Percentiles rank a stretch among this genome's conserved stretches.
phyloP scores from a whole-genome alignment of 2,888 invertebrate genomes.

The Ichneumoninae sp. region DNA sequence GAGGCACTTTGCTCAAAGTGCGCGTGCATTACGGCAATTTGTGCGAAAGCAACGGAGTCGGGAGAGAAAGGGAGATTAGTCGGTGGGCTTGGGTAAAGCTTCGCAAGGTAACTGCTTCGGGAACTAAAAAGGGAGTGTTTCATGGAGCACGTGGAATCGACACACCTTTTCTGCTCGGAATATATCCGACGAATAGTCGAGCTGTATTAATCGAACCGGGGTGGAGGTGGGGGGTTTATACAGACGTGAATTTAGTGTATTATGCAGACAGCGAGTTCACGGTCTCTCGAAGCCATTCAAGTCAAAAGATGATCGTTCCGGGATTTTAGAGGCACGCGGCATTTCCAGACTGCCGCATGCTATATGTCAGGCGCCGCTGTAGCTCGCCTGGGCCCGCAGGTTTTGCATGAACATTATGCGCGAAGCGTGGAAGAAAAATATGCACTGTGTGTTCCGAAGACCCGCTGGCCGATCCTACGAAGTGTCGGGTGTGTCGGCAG shows the following conservation, averaged over 20 bases:
- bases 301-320: conserved; percentile 55
- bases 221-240: conserved; percentile 15
- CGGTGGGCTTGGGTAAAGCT: conserved; percentile 43
- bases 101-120: conserved; percentile 4
- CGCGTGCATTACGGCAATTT: conserved; percentile 66
- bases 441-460: conserved; percentile 40
- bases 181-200: not conserved
- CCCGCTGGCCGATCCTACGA: conserved; percentile 40
- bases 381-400: conserved; percentile 34
- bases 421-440: conserved; percentile 63
- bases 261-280: conserved; percentile 54
- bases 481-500: conserved; percentile 37
- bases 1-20: conserved; percentile 65
- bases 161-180: not conserved
- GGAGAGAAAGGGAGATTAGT: conserved; percentile 58
- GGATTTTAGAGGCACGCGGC: conserved; percentile 25
- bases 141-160: not conserved
- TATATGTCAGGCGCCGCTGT: conserved; percentile 29
- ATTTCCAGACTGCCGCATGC: conserved; percentile 41
- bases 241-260: conserved; percentile 59
- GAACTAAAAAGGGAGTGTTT: conserved; percentile 3
- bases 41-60: conserved; percentile 46
- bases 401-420: conserved; percentile 64
- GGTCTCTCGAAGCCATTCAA: conserved; percentile 54
- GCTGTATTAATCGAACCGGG: not conserved